These are phyloP conservation scores for Oceanites oceanicus DNA, from an alignment of 2,113 vertebrate genomes.

Conservation along the genomic window DNA sequence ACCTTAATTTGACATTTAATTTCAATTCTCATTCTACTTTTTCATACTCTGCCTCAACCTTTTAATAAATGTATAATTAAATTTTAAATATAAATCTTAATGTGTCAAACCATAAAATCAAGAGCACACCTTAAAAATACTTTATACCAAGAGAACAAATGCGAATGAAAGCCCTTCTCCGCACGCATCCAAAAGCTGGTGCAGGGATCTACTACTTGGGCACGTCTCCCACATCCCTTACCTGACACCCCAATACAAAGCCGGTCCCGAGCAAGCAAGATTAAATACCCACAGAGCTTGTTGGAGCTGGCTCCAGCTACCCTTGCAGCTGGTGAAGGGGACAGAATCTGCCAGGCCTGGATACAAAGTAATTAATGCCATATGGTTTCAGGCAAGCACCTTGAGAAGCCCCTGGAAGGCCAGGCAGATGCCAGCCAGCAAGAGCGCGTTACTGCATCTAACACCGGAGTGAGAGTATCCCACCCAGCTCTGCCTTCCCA, in stretches of 20 bases:
- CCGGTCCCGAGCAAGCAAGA: neutral
- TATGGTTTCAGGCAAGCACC: neutral
- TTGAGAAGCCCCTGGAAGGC: neutral
- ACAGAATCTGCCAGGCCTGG: neutral
- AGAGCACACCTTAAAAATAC: neutral
- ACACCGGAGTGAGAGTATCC: neutral
- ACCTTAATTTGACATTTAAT: neutral
- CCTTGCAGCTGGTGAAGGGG: neutral
- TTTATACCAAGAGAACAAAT: neutral
- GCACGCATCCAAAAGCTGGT: rapidly evolving
- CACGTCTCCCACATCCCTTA: neutral
- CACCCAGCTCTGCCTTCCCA: neutral
- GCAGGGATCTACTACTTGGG: neutral
- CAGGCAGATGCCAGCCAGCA: neutral
- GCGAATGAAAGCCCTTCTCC: neutral
- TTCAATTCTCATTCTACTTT: neutral
- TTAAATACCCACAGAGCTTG: neutral
- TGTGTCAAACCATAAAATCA: neutral
- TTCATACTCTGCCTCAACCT: neutral
- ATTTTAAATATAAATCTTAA: slow-evolving; percentile 3
- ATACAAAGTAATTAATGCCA: neutral
- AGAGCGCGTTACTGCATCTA: neutral
- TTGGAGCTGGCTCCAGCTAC: neutral
- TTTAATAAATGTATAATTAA: neutral
- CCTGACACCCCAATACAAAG: neutral